These are phyloP conservation scores for Pocillopora grandis DNA, from an alignment of 92 coral and sea anemone genomes.

Conservation along the genomic window DNA sequence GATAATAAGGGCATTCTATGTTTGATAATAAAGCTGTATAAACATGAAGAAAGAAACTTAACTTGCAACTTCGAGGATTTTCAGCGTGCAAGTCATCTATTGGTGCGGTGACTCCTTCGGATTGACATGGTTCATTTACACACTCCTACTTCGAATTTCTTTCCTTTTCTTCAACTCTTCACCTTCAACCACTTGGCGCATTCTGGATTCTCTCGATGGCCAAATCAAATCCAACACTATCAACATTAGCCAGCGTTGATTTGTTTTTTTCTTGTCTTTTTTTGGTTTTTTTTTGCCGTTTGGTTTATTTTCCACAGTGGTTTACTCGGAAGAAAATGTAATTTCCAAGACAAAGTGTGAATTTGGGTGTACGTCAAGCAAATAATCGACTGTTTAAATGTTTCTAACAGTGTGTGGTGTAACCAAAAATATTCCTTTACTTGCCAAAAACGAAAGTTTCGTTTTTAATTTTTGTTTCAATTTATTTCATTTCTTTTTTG, in stretches of 20 bases:
- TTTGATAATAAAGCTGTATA: constrained; percentile 1
- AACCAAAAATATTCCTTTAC: no score
- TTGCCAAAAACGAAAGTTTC: no score
- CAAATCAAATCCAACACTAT: background rate
- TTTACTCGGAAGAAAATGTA: background rate
- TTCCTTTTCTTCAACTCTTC: background rate
- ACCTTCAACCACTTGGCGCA: background rate
- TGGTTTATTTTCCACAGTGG: background rate
- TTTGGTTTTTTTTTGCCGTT: background rate
- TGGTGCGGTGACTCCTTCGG: background rate
- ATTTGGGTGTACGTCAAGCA: no score
- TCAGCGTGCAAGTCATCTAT: background rate
- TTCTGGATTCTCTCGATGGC: background rate
- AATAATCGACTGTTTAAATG: no score
- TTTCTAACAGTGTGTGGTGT: no score
- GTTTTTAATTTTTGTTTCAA: no score
- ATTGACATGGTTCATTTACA: background rate
- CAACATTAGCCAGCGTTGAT: background rate
- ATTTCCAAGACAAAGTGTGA: no score
- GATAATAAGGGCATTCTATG: background rate
- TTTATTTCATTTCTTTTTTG: no score
- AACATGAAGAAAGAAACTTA: background rate
- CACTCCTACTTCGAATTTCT: background rate
- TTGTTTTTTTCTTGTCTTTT: background rate
- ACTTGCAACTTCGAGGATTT: background rate